Base-by-base conservation (phyloP, 2,797 vertebrate species). In the Pteronotus mesoamericanus region DNA sequence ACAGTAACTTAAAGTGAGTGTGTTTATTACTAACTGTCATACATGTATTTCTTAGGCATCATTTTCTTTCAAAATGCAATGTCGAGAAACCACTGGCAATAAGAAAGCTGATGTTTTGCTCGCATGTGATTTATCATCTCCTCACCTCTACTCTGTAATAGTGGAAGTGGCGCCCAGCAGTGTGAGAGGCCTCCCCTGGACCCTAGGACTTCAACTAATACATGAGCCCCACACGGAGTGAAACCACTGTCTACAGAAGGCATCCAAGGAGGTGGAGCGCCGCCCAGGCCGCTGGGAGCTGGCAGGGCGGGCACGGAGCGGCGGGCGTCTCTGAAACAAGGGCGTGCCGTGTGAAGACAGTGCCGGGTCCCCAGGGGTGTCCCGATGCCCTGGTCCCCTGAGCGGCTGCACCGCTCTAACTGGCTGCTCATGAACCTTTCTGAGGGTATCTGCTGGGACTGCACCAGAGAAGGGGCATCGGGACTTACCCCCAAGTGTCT, bases 381-480 rank as follows among this genome's bases (percentile, higher is more conserved):
- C 55, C 22, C 19, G 34, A 16, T 44, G 19, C 26, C 53, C 18
- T 29, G 59, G 10, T 46, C 24, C 51, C 48, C 55, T 26, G 8
- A 15, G 16, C 79, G 4, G 8, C n/a, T 44, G 72, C 3, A 46
- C 2, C 21, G 57, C 51, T 53, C 22, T 64, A 74, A 71, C 26
- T 6, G 3, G 16, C 48, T 7, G 16, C 34, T 39, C 29, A 10
- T 37, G 59, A 46, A 46, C 66, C 8, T 3, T 68, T 22, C 55
- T 2, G 8, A 51, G 19, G 46, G 26, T 57, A 34, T 89, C 46
- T 34, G 2, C 44, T 59, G 9, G 74, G 32, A n/a, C 19, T 9
- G 26, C 0, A 0, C 9, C 5, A 34, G 8, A 37, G 32, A 1
- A 9, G 11, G 24, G 26, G 71, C 9, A 3, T 32, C 16, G 44